Conservation (phyloP, 2,797 vertebrate species). For the Cossypha polioptera region DNA sequence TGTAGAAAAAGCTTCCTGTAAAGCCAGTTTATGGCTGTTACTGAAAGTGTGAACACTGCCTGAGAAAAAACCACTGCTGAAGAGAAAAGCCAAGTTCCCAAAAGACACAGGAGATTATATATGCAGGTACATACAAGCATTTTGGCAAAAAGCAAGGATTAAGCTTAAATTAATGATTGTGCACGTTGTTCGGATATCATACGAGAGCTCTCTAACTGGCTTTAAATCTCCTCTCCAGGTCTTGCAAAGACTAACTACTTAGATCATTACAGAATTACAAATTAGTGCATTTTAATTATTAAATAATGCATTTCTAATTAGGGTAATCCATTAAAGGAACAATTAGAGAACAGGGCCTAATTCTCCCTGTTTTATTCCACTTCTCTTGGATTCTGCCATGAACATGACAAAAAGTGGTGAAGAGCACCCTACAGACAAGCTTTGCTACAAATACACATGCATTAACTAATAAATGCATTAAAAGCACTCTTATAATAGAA, state of each 20-base stretch:
- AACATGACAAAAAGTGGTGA: neutral
- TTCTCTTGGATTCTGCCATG: neutral
- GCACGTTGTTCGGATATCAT: neutral
- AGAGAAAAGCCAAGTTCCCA: neutral
- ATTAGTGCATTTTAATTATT: constrained; percentile 37
- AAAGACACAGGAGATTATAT: neutral
- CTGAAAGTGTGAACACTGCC: neutral
- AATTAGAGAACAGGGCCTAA: constrained; percentile 2
- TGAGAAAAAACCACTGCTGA: neutral
- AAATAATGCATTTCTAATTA: constrained; percentile 47
- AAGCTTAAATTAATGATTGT: neutral
- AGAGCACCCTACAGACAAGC: neutral
- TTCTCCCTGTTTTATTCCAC: neutral
- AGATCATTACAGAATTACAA: constrained; percentile 19
- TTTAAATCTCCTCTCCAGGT: neutral
- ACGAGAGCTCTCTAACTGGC: neutral
- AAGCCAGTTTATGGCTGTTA: neutral
- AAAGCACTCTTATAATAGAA: neutral
- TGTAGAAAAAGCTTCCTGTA: neutral
- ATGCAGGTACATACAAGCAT: neutral
- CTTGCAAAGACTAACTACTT: neutral
- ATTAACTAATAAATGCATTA: neutral
- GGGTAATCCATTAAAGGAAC: constrained; percentile 35
- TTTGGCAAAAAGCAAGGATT: neutral
- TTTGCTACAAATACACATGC: neutral